phyloP scores from a whole-genome alignment of 2,888 invertebrate species.

The Teleogryllus oceanicus region DNA sequence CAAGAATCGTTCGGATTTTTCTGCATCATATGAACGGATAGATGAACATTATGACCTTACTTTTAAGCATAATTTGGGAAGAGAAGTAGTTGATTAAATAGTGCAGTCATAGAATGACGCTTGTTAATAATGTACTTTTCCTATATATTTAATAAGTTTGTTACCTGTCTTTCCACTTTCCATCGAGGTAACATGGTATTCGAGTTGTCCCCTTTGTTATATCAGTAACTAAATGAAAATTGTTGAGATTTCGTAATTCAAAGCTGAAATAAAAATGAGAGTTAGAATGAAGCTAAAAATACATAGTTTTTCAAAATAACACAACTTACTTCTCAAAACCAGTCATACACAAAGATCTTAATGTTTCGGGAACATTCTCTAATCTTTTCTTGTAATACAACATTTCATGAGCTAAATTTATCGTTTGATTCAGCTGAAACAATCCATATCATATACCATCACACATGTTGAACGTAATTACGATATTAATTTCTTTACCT shows the following conservation, averaged over 20 bases:
- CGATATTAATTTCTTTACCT: constrained; percentile 39
- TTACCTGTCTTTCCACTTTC: constrained; percentile 30
- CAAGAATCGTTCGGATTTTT: no score
- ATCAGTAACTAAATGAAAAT: neutral
- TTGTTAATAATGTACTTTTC: neutral
- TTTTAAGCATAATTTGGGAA: no score
- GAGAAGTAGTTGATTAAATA: no score
- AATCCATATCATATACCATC: neutral
- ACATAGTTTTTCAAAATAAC: neutral
- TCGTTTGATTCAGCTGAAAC: constrained; percentile 43
- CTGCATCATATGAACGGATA: no score
- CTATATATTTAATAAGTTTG: neutral
- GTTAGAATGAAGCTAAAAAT: neutral
- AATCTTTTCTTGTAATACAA: neutral
- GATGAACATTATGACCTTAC: no score
- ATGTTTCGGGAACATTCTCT: neutral
- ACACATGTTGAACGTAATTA: no score
- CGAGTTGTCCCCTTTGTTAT: constrained; percentile 2
- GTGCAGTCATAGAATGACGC: no score
- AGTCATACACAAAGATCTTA: neutral
- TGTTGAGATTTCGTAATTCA: neutral
- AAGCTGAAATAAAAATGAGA: neutral
- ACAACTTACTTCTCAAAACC: constrained; percentile 22
- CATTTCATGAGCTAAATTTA: constrained; percentile 41
- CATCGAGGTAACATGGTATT: constrained; percentile 23